A percentile compares a stretch with the other conserved stretches of the same genome.
Evolutionary conservation across 2,113 vertebrate genomes (phyloP).

Genomic region (Strix uralensis): DNA sequence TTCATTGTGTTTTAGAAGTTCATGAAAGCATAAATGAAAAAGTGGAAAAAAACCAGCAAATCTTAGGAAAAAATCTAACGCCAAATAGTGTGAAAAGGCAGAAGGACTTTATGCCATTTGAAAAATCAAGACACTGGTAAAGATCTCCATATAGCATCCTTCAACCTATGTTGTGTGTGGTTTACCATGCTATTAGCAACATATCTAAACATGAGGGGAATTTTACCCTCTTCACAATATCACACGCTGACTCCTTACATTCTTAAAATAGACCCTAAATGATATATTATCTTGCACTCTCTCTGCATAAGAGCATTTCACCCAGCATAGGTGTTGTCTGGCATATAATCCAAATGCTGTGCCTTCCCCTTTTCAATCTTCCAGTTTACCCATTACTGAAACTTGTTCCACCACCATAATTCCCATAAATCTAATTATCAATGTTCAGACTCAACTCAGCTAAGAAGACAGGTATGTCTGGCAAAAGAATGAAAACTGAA

Average conservation of each 20-base stretch:
- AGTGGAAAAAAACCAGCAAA: accelerated
- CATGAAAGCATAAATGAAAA: neutral
- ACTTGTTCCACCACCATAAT: neutral
- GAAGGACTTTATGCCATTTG: neutral
- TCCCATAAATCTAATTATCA: neutral
- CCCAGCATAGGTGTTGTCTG: neutral
- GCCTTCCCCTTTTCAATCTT: neutral
- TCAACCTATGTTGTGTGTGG: neutral
- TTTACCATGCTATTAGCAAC: neutral
- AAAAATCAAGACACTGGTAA: neutral
- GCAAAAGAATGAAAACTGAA: slow-evolving; percentile 19
- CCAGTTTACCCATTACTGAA: neutral
- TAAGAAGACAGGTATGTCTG: slow-evolving; percentile 15
- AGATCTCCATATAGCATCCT: neutral
- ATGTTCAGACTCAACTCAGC: neutral
- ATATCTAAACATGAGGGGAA: neutral
- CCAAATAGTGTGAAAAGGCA: neutral
- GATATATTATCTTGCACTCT: neutral
- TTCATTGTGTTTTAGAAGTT: neutral
- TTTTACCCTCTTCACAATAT: neutral
- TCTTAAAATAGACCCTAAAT: neutral
- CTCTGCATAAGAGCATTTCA: neutral
- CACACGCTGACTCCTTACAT: neutral
- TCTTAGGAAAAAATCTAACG: accelerated
- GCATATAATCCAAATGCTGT: neutral